Evolutionary conservation across 2,888 invertebrate species (phyloP).

Genomic region (Drosophila sordidula): DNA sequence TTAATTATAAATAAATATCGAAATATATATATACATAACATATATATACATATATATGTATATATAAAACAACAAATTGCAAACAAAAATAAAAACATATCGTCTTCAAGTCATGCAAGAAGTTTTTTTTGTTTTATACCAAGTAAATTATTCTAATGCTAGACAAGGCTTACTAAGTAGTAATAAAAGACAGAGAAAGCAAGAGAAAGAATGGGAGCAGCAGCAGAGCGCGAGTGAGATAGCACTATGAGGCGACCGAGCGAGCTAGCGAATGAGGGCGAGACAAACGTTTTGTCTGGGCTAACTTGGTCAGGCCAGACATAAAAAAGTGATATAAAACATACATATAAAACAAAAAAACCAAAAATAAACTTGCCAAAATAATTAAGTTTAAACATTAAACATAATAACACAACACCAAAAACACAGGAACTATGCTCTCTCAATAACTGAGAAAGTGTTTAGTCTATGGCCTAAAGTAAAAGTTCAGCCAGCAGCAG

Average conservation of each 20-base stretch:
- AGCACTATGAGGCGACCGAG: constrained; percentile 9
- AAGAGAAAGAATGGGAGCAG: constrained; percentile 9
- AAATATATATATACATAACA: constrained; percentile 33
- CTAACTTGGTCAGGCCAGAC: constrained; percentile 56
- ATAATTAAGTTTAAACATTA: constrained; percentile 69
- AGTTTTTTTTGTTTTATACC: constrained; percentile 65
- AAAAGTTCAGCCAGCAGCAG: constrained; percentile 57
- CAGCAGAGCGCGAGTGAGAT: constrained; percentile 9
- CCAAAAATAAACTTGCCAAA: constrained; percentile 71
- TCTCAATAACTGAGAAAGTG: constrained; percentile 25
- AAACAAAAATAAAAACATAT: constrained; percentile 74
- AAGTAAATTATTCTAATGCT: constrained; percentile 61
- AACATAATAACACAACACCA: constrained; percentile 33
- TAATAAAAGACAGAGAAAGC: constrained; percentile 25
- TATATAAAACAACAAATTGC: constrained; percentile 23
- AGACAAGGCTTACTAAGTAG: constrained; percentile 66
- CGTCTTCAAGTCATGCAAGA: constrained; percentile 77
- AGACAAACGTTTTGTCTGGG: constrained; percentile 35
- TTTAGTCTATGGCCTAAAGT: constrained; percentile 51
- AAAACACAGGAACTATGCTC: constrained; percentile 28
- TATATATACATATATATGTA: constrained; percentile 8
- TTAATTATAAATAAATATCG: constrained; percentile 41
- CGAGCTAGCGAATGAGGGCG: constrained; percentile 8
- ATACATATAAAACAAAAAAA: constrained; percentile 57
- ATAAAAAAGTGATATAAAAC: constrained; percentile 69